Conservation (phyloP, 2,888 invertebrate genomes). For the Heliconius aoede region DNA sequence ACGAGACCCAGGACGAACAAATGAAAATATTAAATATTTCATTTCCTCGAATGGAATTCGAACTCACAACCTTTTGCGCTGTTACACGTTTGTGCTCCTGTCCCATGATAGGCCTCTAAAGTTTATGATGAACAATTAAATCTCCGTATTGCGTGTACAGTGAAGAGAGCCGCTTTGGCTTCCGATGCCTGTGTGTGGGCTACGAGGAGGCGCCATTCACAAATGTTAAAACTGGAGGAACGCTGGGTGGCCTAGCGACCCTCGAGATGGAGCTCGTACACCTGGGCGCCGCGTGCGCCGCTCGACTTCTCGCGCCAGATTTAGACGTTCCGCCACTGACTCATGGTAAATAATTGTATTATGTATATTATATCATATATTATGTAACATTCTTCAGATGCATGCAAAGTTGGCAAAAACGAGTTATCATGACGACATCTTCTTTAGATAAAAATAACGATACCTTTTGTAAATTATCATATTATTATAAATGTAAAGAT, state of each 20-base stretch:
- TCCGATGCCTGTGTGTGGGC: constrained; percentile 91
- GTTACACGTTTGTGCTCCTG: too few relatives aligned
- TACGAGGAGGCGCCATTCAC: constrained; percentile 88
- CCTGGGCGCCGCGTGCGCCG: constrained; percentile 95
- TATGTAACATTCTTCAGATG: neutral
- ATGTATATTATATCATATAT: neutral
- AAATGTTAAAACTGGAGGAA: constrained; percentile 74
- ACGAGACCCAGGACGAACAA: too few relatives aligned
- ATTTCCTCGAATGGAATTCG: too few relatives aligned
- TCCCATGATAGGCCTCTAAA: too few relatives aligned
- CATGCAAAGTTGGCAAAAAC: neutral
- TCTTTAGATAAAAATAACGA: neutral
- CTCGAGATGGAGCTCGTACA: constrained; percentile 95
- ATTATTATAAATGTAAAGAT: neutral
- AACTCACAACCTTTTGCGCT: too few relatives aligned
- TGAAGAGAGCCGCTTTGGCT: constrained; percentile 83
- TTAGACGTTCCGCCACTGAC: constrained; percentile 70
- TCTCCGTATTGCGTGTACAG: constrained; percentile 51
- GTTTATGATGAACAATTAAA: neutral
- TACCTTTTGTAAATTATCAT: neutral
- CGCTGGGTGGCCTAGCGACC: constrained; percentile 85
- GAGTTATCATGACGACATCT: neutral
- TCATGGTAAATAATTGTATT: constrained; percentile 47
- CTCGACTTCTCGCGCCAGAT: constrained; percentile 89
- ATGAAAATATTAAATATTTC: too few relatives aligned